phyloP scores from a whole-genome alignment of 64 coral and sea anemone genomes.

The Porites lutea region DNA sequence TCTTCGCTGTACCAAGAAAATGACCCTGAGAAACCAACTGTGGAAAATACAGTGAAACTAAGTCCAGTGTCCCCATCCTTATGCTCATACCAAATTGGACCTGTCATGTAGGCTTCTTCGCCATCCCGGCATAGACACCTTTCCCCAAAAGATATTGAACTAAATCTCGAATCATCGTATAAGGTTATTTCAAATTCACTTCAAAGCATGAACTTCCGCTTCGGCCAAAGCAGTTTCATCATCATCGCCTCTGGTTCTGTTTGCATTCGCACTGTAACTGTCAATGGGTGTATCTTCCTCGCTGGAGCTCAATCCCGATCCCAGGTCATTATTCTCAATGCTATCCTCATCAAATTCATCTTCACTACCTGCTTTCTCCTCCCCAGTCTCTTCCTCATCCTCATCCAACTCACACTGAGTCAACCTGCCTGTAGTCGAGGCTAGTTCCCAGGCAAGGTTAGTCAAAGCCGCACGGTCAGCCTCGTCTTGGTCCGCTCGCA shows the following conservation, averaged over 20 bases:
- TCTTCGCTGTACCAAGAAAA: too few species aligned
- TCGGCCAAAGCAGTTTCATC: conserved; percentile 4
- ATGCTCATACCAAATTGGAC: too few species aligned
- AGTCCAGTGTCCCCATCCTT: too few species aligned
- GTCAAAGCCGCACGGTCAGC: conserved; percentile 87
- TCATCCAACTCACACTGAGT: conserved; percentile 63
- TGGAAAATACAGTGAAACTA: too few species aligned
- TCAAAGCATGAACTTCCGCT: conserved; percentile 20
- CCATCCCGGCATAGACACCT: too few species aligned
- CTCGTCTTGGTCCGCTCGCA: conserved; percentile 76
- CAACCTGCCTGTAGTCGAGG: conserved; percentile 85
- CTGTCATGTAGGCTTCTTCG: too few species aligned
- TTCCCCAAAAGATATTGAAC: too few species aligned
- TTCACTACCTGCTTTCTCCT: neutral
- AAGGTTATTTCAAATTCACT: neutral
- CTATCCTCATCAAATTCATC: conserved; percentile 71
- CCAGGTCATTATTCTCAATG: conserved; percentile 70
- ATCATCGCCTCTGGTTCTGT: neutral
- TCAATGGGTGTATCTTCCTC: conserved; percentile 24
- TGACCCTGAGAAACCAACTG: too few species aligned
- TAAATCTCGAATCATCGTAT: too few species aligned
- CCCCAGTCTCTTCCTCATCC: neutral
- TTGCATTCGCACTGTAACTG: neutral
- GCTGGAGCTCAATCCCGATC: conserved; percentile 43
- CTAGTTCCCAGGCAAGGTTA: conserved; percentile 94